Percentiles rank a stretch among this genome's conserved stretches.
These are phyloP conservation scores for Ostrea edulis DNA, from an alignment of 1,140 invertebrate genomes.

Conservation along the genomic window DNA sequence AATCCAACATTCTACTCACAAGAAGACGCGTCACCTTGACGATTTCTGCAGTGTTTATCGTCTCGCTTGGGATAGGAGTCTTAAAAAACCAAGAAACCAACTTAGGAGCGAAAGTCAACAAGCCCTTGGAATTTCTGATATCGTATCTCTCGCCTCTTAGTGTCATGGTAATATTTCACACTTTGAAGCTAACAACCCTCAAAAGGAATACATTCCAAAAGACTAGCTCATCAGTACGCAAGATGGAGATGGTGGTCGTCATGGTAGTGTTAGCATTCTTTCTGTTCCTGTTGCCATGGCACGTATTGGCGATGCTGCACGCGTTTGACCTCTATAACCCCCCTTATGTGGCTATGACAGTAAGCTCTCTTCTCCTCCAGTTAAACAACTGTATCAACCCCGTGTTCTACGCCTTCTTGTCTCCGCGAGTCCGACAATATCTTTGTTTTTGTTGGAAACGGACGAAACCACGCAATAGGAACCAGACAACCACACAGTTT, in stretches of 20 bases:
- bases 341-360: too few species aligned
- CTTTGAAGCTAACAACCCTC: background rate
- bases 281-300: background rate
- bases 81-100: background rate
- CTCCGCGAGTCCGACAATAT: background rate
- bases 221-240: background rate
- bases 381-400: slow-evolving; percentile 23
- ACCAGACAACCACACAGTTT: background rate
- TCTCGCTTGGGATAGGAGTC: background rate
- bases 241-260: background rate
- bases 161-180: background rate
- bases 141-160: background rate
- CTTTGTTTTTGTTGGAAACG: background rate
- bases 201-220: background rate
- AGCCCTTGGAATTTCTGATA: background rate
- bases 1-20: slow-evolving; percentile 1
- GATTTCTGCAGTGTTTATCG: background rate
- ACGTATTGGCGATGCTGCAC: background rate
- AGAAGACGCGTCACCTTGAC: background rate
- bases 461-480: background rate
- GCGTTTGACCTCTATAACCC: background rate
- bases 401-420: slow-evolving; percentile 13
- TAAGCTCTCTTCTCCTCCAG: background rate
- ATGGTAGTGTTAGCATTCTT: background rate
- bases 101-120: background rate